phyloP scores from a whole-genome alignment of 2,888 invertebrate species.

The Microctonus aethiopoides region DNA sequence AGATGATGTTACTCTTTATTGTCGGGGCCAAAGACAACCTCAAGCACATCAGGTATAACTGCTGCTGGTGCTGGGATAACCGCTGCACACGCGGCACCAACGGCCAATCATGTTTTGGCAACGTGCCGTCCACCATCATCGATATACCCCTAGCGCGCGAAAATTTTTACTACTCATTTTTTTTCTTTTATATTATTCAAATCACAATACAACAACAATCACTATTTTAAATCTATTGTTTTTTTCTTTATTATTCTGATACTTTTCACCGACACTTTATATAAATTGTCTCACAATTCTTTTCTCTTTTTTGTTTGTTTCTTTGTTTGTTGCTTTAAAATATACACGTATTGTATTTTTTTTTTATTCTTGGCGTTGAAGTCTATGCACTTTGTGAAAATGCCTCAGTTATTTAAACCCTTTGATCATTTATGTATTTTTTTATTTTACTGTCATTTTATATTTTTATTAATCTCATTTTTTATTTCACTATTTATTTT shows the following conservation, averaged over 20 bases:
- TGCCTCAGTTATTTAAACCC: background rate
- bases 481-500: too few relatives aligned
- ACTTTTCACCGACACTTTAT: background rate
- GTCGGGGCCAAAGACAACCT: slow-evolving; percentile 19
- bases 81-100: slow-evolving; percentile 45
- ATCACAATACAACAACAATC: background rate
- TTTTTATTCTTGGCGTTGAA: background rate
- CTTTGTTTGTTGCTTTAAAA: too few relatives aligned
- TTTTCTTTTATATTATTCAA: slow-evolving; percentile 1
- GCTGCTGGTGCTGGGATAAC: slow-evolving; percentile 23
- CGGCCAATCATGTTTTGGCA: slow-evolving; percentile 50
- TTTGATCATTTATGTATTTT: background rate
- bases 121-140: slow-evolving; percentile 54
- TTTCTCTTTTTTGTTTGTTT: background rate
- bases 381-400: background rate
- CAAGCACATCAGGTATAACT: slow-evolving; percentile 34
- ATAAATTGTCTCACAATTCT: background rate
- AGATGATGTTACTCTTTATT: background rate
- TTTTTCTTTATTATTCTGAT: background rate
- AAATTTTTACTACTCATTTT: slow-evolving; percentile 3
- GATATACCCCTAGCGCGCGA: slow-evolving; percentile 38
- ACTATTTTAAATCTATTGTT: background rate
- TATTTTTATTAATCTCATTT: background rate
- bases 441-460: background rate
- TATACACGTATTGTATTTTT: background rate